Conservation (phyloP, 2,797 vertebrate genomes). For the Cuniculus paca region DNA sequence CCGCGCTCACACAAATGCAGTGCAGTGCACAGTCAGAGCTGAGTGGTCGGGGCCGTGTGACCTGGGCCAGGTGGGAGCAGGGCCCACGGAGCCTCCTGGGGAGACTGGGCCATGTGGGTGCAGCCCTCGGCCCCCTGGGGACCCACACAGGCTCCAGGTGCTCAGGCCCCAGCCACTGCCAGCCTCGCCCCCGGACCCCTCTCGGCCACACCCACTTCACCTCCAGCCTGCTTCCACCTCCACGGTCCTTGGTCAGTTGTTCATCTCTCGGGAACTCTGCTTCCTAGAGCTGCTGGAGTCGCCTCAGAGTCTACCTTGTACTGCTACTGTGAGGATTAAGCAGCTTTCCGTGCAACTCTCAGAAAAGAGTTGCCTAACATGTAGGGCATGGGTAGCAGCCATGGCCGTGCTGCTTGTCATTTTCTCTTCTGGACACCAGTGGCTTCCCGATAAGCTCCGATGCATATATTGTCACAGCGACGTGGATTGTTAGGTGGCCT, state of each 20-base stretch:
- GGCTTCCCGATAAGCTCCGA: background rate
- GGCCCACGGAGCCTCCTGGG: no score
- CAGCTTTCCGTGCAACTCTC: background rate
- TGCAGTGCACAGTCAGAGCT: no score
- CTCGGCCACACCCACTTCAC: rapidly evolving
- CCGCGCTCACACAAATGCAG: background rate
- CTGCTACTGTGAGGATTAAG: background rate
- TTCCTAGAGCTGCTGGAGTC: background rate
- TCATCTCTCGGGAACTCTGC: background rate
- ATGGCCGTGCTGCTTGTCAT: background rate
- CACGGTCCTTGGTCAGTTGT: background rate
- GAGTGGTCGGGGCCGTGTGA: no score
- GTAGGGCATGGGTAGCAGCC: background rate
- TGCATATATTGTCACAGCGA: rapidly evolving
- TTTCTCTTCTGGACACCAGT: background rate
- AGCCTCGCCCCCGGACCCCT: no score
- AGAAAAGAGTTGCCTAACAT: background rate
- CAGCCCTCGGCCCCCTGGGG: background rate
- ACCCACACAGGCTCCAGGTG: background rate
- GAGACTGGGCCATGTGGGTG: background rate
- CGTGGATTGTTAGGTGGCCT: background rate
- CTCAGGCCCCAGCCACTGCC: no score
- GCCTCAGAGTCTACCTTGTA: background rate
- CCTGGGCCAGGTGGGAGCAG: no score
- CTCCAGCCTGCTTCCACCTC: background rate